Evolutionary conservation across 2,888 invertebrate species (phyloP), one percentile per base, ranked within the genome.

Genomic region (Trachelus iudaicus): DNA sequence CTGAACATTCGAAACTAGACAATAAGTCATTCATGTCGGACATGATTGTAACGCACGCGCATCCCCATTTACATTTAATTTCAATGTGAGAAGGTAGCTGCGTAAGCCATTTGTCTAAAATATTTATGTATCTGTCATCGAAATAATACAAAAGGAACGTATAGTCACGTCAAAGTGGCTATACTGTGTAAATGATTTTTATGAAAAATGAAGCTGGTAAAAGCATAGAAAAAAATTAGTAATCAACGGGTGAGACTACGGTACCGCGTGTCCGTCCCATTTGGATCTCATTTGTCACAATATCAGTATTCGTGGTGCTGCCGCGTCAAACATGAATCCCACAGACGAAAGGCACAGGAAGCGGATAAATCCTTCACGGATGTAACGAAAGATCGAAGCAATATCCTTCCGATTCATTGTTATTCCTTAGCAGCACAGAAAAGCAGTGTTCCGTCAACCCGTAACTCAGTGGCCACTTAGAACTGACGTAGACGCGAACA

Each of bases 381-480:
- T 34, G 23, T 1, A 35, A 33, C 13, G 34, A 23, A 30, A n/a
- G 15, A 31, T 31, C 15, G 71, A 33, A 23, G 23, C 13, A 34
- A 74, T 74, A 74, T 74, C 37, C 74, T 74, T 34, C 74, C 74
- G 74, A 34, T 34, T 74, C 34, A 74, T 74, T 74, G 74, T 74
- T 35, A 74, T 74, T 33, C 74, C 74, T 34, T 23, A 23, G 35
- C 35, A 35, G n/a, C 37, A 30, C 31, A 30, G 12, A 4, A 31
- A 34, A 31, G 71, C 71, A 31, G 71, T 34, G 71, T 71, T 34
- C 31, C 31, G 78, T 78, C 76, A 56, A 56, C 73, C 69, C 78
- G 76, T 78, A 78, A 78, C 73, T 78, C 76, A 76, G 77, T 71
- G 71, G 75, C 77, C 77, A 75, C 77, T 77, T 77, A 77, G 77